Conservation (phyloP, 2,888 invertebrate species). For the Trichopoda pennipes region DNA sequence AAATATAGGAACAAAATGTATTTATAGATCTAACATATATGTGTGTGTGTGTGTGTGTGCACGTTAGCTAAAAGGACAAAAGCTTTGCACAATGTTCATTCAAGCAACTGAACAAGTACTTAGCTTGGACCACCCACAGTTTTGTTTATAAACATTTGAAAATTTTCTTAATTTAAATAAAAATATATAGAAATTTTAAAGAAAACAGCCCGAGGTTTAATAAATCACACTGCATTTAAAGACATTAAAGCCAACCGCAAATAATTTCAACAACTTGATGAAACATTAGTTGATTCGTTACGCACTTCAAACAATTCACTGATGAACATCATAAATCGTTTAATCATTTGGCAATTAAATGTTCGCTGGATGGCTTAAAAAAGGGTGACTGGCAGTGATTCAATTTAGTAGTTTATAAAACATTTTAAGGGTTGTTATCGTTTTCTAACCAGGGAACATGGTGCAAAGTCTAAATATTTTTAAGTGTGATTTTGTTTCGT, state of each 20-base stretch:
- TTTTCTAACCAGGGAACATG: background rate
- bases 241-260: conserved; percentile 67
- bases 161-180: conserved; percentile 2
- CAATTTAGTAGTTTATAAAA: conserved; percentile 9
- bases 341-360: conserved; percentile 81
- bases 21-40: background rate
- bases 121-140: conserved; percentile 49
- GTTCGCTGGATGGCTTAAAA: conserved; percentile 6
- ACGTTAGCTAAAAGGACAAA: background rate
- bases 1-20: too few species aligned
- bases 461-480: background rate
- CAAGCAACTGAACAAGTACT: background rate
- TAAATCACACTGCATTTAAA: conserved; percentile 57
- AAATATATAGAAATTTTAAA: background rate
- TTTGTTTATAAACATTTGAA: conserved; percentile 48
- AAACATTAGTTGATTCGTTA: conserved; percentile 72
- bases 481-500: conserved; percentile 30
- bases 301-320: conserved; percentile 71
- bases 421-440: conserved; percentile 41
- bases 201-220: conserved; percentile 39
- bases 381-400: conserved; percentile 31
- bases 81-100: background rate
- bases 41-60: too few species aligned
- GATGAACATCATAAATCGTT: conserved; percentile 80
- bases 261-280: conserved; percentile 65